Conservation (phyloP, 2,113 vertebrate species). For the Gallinago undulata region DNA sequence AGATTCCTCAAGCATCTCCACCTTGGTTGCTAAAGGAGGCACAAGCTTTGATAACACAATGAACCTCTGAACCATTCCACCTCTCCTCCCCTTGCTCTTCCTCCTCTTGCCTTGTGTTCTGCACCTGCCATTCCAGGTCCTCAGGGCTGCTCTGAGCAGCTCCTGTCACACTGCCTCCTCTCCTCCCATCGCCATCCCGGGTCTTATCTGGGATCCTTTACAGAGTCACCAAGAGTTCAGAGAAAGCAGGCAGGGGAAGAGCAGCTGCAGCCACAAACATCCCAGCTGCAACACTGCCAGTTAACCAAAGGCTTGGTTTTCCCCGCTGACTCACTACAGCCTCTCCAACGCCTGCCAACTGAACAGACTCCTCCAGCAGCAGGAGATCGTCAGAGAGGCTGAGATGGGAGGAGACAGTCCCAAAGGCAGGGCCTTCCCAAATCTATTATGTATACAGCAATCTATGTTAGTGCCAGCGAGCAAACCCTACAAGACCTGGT, state of each 20-base stretch:
- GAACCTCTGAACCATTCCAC: background rate
- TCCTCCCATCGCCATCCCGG: background rate
- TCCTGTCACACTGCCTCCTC: background rate
- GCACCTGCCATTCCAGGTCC: background rate
- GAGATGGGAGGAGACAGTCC: background rate
- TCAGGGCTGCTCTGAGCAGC: background rate
- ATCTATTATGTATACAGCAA: background rate
- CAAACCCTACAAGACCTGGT: background rate
- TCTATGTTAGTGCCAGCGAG: background rate
- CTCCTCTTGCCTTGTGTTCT: background rate
- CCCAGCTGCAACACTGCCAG: background rate
- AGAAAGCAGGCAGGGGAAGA: background rate
- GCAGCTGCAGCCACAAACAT: background rate
- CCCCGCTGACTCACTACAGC: background rate
- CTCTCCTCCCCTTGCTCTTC: background rate
- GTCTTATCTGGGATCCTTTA: background rate
- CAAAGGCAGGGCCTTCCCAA: background rate
- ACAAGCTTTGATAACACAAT: fast-evolving
- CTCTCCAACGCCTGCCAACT: background rate
- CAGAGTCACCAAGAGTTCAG: background rate
- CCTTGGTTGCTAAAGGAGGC: background rate
- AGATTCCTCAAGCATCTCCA: background rate
- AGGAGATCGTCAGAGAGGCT: background rate
- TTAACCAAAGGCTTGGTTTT: background rate
- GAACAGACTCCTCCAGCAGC: background rate